phyloP scores from a whole-genome alignment of 2,113 vertebrate genomes.

The Nothobranchius furzeri region DNA sequence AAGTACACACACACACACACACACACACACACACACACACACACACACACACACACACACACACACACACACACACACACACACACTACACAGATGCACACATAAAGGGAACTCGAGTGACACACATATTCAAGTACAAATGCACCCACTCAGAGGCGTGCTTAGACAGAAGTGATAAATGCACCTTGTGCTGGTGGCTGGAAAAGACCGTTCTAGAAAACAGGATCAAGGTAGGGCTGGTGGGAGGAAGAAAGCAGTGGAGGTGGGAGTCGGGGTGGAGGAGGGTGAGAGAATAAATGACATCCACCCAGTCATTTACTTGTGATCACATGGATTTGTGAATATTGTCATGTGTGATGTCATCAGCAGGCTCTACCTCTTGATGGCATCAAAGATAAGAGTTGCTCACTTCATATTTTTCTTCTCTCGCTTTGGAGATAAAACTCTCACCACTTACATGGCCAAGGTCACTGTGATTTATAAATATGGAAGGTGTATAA shows the following conservation, averaged over 20 bases:
- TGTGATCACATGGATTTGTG: slow-evolving; percentile 18
- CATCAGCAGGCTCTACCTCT: slow-evolving; percentile 58
- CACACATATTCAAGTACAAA: slow-evolving; percentile 17
- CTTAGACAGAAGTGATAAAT: slow-evolving; percentile 51
- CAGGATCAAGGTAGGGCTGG: slow-evolving; percentile 51
- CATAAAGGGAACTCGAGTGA: slow-evolving; percentile 11
- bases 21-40: background rate
- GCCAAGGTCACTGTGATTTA: slow-evolving; percentile 58
- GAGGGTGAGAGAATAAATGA: slow-evolving; percentile 36
- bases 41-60: too few relatives aligned
- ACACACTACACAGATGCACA: slow-evolving; percentile 3
- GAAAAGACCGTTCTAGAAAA: slow-evolving; percentile 63
- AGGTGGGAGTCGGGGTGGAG: slow-evolving; percentile 5
- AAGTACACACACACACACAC: slow-evolving; percentile 23
- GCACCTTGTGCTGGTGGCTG: slow-evolving; percentile 34
- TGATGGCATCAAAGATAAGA: slow-evolving; percentile 60
- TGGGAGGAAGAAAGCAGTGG: slow-evolving; percentile 18
- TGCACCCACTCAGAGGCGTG: slow-evolving; percentile 15
- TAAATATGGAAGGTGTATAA: slow-evolving; percentile 3
- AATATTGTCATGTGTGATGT: slow-evolving; percentile 51
- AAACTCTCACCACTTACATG: slow-evolving; percentile 12
- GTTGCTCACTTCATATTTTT: slow-evolving; percentile 40
- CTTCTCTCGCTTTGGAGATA: background rate
- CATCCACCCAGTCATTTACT: slow-evolving; percentile 17
- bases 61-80: slow-evolving; percentile 1